These are phyloP conservation scores for Ectemnius continuus DNA, from an alignment of 2,888 invertebrate genomes.

Conservation along the genomic window DNA sequence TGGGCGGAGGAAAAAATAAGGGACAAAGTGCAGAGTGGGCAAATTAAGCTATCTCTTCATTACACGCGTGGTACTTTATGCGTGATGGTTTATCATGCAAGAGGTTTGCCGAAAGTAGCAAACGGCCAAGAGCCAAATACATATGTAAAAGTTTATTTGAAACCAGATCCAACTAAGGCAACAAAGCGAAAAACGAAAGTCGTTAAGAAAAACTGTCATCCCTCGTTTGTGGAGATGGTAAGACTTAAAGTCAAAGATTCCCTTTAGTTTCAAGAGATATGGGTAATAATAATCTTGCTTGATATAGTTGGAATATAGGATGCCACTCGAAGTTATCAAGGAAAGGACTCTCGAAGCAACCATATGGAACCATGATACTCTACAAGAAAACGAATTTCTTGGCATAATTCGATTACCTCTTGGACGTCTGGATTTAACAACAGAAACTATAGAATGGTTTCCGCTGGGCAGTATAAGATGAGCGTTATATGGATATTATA, in stretches of 20 bases:
- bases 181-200: conserved; percentile 98
- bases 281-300: conserved; percentile 53
- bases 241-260: conserved; percentile 41
- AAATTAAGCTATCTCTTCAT: conserved; percentile 88
- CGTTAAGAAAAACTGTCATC: conserved; percentile 93
- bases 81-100: conserved; percentile 94
- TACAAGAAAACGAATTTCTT: conserved; percentile 96
- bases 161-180: conserved; percentile 93
- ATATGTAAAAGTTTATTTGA: conserved; percentile 94
- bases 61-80: conserved; percentile 87
- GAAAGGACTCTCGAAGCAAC: conserved; percentile 91
- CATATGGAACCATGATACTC: conserved; percentile 95
- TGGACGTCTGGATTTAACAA: conserved; percentile 84
- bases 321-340: conserved; percentile 88
- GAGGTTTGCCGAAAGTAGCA: conserved; percentile 89
- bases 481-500: conserved; percentile 17
- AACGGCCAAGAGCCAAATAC: conserved; percentile 92
- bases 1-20: conserved; percentile 73
- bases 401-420: conserved; percentile 94
- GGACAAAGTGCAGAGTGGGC: conserved; percentile 81
- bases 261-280: neutral
- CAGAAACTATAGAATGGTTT: conserved; percentile 93
- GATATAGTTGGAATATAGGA: conserved; percentile 89
- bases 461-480: conserved; percentile 75
- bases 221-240: conserved; percentile 99